phyloP scores from a whole-genome alignment of 2,888 invertebrate species.

The Leucophora obtusa region DNA sequence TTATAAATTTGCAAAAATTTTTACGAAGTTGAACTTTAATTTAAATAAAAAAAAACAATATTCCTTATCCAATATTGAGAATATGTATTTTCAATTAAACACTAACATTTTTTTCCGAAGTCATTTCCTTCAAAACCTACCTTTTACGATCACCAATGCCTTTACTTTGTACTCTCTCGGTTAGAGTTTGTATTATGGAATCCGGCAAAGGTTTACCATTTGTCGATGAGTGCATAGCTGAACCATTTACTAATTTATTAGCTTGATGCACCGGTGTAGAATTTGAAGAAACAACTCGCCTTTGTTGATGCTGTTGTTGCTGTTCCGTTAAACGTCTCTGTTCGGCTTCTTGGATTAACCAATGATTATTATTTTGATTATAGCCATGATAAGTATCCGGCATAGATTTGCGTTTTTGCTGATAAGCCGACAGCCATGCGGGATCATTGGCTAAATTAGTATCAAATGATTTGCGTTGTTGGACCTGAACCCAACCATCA shows the following conservation, averaged over 20 bases:
- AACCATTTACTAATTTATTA: constrained; percentile 36
- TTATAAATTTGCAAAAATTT: too few species aligned
- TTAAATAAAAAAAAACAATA: too few species aligned
- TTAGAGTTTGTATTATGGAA: constrained; percentile 84
- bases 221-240: constrained; percentile 62
- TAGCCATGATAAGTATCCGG: constrained; percentile 80
- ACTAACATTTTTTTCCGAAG: too few species aligned
- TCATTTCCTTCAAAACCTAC: constrained; percentile 73
- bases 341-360: constrained; percentile 96
- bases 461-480: constrained; percentile 73
- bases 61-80: too few species aligned
- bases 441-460: constrained; percentile 71
- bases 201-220: constrained; percentile 85
- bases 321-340: constrained; percentile 87
- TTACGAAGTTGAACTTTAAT: too few species aligned
- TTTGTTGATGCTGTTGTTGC: constrained; percentile 69
- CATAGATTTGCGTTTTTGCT: constrained; percentile 82
- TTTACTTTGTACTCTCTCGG: constrained; percentile 84
- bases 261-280: constrained; percentile 58
- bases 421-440: constrained; percentile 83
- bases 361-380: constrained; percentile 84
- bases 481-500: constrained; percentile 78
- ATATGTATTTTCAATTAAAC: too few species aligned
- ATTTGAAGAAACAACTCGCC: constrained; percentile 53
- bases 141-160: constrained; percentile 79